Percentiles rank a stretch among this genome's conserved stretches.
Evolutionary conservation across 2,113 vertebrate genomes (phyloP).

Genomic region (Osmerus mordax): DNA sequence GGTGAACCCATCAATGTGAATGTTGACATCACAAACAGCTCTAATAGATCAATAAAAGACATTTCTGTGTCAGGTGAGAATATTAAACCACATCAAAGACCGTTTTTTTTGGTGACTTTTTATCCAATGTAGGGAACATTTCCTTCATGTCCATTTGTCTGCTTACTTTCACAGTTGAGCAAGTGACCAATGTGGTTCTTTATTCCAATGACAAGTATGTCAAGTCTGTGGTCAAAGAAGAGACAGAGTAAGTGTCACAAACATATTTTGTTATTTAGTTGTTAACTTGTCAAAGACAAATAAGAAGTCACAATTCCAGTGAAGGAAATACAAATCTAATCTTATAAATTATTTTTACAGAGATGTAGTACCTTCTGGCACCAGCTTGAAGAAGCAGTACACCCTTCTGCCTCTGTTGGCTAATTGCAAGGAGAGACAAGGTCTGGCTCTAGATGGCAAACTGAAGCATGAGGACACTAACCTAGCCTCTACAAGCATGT

Average conservation of each 20-base stretch:
- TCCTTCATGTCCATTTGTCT: constrained; percentile 7
- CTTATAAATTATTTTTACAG: constrained; percentile 57
- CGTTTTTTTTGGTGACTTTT: not conserved
- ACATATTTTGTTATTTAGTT: not conserved
- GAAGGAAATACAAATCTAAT: not conserved
- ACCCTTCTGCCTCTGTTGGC: constrained; percentile 78
- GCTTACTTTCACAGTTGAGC: constrained; percentile 76
- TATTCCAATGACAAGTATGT: constrained; percentile 91
- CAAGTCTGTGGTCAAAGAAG: constrained; percentile 84
- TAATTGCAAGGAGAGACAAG: constrained; percentile 78
- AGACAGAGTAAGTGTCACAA: constrained; percentile 76
- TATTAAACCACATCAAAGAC: not conserved
- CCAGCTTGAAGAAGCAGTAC: constrained; percentile 78
- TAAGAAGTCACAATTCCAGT: not conserved
- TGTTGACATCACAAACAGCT: constrained; percentile 83
- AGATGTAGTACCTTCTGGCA: constrained; percentile 76
- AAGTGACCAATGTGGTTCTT: constrained; percentile 87
- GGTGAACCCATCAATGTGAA: constrained; percentile 82
- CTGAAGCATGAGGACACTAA: constrained; percentile 92
- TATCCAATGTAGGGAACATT: not conserved
- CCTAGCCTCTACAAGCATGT: constrained; percentile 90
- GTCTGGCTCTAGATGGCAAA: constrained; percentile 88
- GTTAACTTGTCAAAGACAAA: not conserved
- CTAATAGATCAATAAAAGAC: constrained; percentile 86
- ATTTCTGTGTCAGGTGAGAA: constrained; percentile 80